A percentile compares a stretch with the other conserved stretches of the same genome.
Evolutionary conservation across 1,140 invertebrate species (phyloP).

Genomic region (Drosophila punjabiensis): DNA sequence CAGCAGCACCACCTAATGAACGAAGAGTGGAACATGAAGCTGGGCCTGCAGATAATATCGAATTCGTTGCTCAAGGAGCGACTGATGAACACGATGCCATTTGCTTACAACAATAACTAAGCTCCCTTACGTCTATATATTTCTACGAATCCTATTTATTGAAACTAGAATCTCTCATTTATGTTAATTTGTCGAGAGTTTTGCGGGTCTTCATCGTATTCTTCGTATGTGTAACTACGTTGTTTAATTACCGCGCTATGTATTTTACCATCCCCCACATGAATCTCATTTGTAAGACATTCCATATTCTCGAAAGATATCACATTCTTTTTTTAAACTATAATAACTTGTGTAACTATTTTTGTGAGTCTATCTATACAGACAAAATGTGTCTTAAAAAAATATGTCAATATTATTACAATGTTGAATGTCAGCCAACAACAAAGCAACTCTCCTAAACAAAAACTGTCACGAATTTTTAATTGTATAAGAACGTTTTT

Average conservation of each 20-base stretch:
- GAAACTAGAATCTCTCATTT: slow-evolving; percentile 54
- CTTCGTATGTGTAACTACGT: slow-evolving; percentile 23
- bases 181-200: slow-evolving; percentile 39
- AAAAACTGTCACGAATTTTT: slow-evolving; percentile 76
- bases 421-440: slow-evolving; percentile 52
- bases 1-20: slow-evolving; percentile 71
- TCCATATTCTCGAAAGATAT: slow-evolving; percentile 48
- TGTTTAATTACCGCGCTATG: background rate
- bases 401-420: slow-evolving; percentile 55
- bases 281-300: slow-evolving; percentile 61
- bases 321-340: slow-evolving; percentile 16
- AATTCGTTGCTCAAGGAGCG: slow-evolving; percentile 85
- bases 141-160: slow-evolving; percentile 22
- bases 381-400: slow-evolving; percentile 77
- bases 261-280: background rate
- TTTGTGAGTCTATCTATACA: slow-evolving; percentile 38
- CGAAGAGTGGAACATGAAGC: slow-evolving; percentile 85
- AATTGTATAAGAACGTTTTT: slow-evolving; percentile 58
- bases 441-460: slow-evolving; percentile 48
- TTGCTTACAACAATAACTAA: slow-evolving; percentile 84
- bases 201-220: slow-evolving; percentile 8
- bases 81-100: slow-evolving; percentile 83
- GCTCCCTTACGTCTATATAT: slow-evolving; percentile 4
- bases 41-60: slow-evolving; percentile 83
- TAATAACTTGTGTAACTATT: slow-evolving; percentile 57